Evolutionary conservation across 2,888 invertebrate species (phyloP), one percentile per base, ranked within the genome.

Genomic region (Bunonema sp.): DNA sequence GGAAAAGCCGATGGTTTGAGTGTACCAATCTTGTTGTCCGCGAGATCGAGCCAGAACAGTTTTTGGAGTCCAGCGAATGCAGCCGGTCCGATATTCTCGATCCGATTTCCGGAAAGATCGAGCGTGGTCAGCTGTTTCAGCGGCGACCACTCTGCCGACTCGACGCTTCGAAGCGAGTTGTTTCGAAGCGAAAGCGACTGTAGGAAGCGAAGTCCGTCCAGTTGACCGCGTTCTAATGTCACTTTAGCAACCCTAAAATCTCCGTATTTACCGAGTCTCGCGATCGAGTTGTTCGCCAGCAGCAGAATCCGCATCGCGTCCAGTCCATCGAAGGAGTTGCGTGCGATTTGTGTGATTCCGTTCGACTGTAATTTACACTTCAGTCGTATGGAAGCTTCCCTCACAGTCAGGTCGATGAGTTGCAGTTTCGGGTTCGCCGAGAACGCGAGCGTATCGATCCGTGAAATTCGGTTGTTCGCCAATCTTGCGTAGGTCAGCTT

Each of bases 361-460:
- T 65, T 66, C 39, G 56, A 47, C 46, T 57, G 24, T 21, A 34
- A 50, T 36, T 37, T 20, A 40, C 2, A 18, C 18, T 2, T n/a
- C 12, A 29, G 16, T 21, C 28, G 2, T 31, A n/a, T 1, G n/a
- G 10, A 20, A 8, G 33, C 3, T 2, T 24, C 31, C 26, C 39
- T 34, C 18, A 58, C 58, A 42, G 49, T 81, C 40, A 87, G 77
- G 67, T 82, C 81, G 68, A 87, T 80, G 70, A 67, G 47, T 39
- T 63, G 57, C 32, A 72, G 52, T 24, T 62, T 57, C 26, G 87
- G 86, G 67, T 84, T 82, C 19, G 81, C 80, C 63, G 82, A 81
- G 60, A 87, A 83, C 41, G 85, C 73, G 61, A 82, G 77, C 39
- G 80, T 78, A 12, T 86, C 84, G 45, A 87, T 75, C 60, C 78